phyloP scores from a whole-genome alignment of 64 coral and sea anemone genomes.

The Cladopsammia gracilis region DNA sequence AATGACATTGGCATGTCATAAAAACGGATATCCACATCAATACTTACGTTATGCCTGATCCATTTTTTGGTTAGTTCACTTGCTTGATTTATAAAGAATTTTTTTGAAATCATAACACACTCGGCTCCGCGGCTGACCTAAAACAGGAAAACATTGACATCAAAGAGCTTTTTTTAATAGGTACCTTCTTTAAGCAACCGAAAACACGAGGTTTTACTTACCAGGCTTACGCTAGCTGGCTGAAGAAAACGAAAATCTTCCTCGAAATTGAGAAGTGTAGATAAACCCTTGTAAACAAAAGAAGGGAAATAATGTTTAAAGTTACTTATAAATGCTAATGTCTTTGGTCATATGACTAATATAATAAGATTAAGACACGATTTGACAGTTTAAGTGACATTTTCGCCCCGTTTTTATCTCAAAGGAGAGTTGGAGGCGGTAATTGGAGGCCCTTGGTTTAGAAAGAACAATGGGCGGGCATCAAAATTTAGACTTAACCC shows the following conservation, averaged over 20 bases:
- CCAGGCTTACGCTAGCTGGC: conserved; percentile 75
- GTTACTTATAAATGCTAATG: too few species aligned
- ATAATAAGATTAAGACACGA: too few species aligned
- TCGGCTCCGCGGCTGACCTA: conserved; percentile 97
- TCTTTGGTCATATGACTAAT: too few species aligned
- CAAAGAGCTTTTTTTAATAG: background rate
- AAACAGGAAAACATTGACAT: background rate
- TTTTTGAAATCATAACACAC: conserved; percentile 98
- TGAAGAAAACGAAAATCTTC: conserved; percentile 57
- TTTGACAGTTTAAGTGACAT: too few species aligned
- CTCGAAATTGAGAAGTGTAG: conserved; percentile 74
- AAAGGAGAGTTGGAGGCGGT: too few species aligned
- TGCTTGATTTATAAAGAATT: conserved; percentile 88
- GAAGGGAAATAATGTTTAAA: background rate
- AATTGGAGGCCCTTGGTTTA: too few species aligned
- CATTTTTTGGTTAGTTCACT: conserved; percentile 93
- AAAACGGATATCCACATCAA: background rate
- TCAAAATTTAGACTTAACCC: too few species aligned
- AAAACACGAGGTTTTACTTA: conserved; percentile 21
- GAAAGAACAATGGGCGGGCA: too few species aligned
- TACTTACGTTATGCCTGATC: conserved; percentile 95
- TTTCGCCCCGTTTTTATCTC: too few species aligned
- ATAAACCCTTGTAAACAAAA: conserved; percentile 69
- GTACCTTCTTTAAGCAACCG: background rate
- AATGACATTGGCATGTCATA: too few species aligned